Percentiles rank a stretch among this genome's conserved stretches.
These are phyloP conservation scores for Drosophila quadrilineata DNA, from an alignment of 1,140 invertebrate species.

Conservation along the genomic window DNA sequence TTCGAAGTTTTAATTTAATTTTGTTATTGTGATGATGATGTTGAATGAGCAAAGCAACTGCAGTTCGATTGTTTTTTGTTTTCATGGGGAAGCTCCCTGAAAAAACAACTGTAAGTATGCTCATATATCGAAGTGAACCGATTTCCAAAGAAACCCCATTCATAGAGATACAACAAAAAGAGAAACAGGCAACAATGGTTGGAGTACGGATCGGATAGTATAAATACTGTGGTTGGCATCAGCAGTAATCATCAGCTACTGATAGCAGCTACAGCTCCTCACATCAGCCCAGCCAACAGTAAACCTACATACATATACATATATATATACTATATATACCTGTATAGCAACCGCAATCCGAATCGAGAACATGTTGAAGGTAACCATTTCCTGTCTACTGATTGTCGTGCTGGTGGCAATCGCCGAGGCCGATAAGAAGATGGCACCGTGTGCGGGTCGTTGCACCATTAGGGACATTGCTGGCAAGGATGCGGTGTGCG, in stretches of 20 bases:
- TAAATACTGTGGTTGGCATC: conserved; percentile 2
- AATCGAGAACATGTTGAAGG: conserved; percentile 41
- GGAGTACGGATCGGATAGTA: not conserved
- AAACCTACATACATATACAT: not conserved
- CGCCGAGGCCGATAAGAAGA: conserved; percentile 8
- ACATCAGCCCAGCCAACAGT: conserved; percentile 2
- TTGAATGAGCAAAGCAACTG: no score
- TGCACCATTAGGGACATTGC: conserved; percentile 24
- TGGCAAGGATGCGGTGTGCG: conserved; percentile 26
- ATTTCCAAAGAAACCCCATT: no score
- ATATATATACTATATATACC: no score
- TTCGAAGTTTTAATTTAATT: no score
- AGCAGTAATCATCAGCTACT: conserved; percentile 18
- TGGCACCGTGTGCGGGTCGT: conserved; percentile 28
- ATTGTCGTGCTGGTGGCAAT: conserved; percentile 26
- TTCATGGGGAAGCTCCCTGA: no score
- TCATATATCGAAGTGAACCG: no score
- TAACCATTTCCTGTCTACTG: conserved; percentile 24
- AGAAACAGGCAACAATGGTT: not conserved
- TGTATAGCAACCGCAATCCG: not conserved
- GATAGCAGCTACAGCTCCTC: conserved; percentile 7
- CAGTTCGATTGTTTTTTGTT: no score
- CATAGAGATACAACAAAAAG: not conserved
- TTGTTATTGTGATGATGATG: no score
- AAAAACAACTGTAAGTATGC: no score